A percentile compares a stretch with the other conserved stretches of the same genome.
Evolutionary conservation across 2,888 invertebrate species (phyloP).

Genomic region (Onchidella celtica): DNA sequence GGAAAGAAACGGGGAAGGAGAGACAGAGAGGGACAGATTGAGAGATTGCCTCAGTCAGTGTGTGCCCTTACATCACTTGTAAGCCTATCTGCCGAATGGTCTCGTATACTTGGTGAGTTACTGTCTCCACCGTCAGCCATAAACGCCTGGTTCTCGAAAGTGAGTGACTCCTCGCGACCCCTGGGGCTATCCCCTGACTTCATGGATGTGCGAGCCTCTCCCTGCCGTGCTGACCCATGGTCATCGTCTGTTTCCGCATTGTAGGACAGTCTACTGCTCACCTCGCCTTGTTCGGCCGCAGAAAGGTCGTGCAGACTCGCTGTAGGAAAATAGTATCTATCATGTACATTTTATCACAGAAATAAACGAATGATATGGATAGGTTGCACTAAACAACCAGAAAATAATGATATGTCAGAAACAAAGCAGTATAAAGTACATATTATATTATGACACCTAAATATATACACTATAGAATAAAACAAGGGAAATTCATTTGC

Average conservation of each 20-base stretch:
- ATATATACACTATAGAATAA: too few species aligned
- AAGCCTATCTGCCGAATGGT: constrained; percentile 45
- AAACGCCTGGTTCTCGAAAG: constrained; percentile 67
- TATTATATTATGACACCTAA: too few species aligned
- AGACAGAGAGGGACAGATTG: neutral
- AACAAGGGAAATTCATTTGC: too few species aligned
- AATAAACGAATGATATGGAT: too few species aligned
- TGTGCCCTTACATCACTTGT: constrained; percentile 53
- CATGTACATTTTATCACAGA: too few species aligned
- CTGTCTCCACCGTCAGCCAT: constrained; percentile 54
- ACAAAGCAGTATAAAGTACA: too few species aligned
- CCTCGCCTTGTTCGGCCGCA: constrained; percentile 21
- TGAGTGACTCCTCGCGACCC: constrained; percentile 47
- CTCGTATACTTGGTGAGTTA: constrained; percentile 58
- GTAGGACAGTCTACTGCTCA: neutral
- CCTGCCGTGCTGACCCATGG: neutral
- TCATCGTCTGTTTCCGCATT: constrained; percentile 33
- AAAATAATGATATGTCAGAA: too few species aligned
- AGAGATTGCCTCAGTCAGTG: neutral
- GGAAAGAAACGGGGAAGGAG: neutral
- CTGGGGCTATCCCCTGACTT: constrained; percentile 20
- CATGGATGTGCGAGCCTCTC: constrained; percentile 7
- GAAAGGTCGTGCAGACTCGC: constrained; percentile 23
- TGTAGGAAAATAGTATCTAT: neutral
- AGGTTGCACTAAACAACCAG: too few species aligned